Percentiles rank a stretch among this genome's conserved stretches.
phyloP scores from a whole-genome alignment of 2,113 vertebrate species.

The Dipodomys merriami region DNA sequence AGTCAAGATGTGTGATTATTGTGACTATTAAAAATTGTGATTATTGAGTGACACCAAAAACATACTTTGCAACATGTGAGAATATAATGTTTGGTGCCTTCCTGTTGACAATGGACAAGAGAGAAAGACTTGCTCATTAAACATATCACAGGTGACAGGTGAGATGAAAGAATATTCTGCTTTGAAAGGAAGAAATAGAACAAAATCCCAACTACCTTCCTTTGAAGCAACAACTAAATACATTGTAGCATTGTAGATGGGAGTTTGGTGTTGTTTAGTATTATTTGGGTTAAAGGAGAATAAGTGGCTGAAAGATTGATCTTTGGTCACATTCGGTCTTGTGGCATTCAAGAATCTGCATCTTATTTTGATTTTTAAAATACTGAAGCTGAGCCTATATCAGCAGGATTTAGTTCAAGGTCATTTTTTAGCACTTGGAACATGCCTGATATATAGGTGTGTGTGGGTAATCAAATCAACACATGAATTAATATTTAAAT shows the following conservation, averaged over 20 bases:
- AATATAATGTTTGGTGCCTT: slow-evolving; percentile 2
- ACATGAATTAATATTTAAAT: neutral
- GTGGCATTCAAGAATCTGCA: neutral
- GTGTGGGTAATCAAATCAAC: slow-evolving; percentile 1
- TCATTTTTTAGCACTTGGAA: neutral
- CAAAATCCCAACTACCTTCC: neutral
- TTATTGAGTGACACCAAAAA: too few species aligned
- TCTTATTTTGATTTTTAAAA: slow-evolving; percentile 45
- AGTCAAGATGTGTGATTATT: neutral
- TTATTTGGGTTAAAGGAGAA: neutral
- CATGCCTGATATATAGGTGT: neutral
- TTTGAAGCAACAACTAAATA: neutral
- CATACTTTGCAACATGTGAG: neutral
- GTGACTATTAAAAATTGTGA: too few species aligned
- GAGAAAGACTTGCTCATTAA: neutral
- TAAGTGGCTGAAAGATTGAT: neutral
- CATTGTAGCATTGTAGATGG: neutral
- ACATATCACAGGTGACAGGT: neutral
- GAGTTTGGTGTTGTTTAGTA: neutral
- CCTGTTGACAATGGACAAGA: neutral
- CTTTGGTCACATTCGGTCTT: neutral
- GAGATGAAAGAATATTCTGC: neutral
- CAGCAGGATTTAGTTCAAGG: neutral
- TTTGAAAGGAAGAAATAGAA: neutral
- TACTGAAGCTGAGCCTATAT: neutral